Evolutionary conservation across 2,113 vertebrate genomes (phyloP), one percentile per base, ranked within the genome.

Genomic region (Herpailurus yagouaroundi): DNA sequence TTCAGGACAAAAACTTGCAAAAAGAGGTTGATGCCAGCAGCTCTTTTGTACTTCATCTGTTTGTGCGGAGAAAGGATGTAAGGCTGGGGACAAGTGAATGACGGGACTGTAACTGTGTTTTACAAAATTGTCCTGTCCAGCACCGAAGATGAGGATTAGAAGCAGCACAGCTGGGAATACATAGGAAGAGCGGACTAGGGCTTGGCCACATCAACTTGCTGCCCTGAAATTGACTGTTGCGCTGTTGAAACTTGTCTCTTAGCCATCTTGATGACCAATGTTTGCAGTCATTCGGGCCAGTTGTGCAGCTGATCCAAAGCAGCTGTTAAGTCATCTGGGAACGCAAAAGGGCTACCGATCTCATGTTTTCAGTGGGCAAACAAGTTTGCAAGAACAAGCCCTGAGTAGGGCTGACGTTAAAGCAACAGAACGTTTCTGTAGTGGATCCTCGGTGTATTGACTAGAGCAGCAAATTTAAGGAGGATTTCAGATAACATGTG

Each of bases 401-500:
- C 86, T 55, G 27, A 95, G 86, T 64, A 88, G 60, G 21, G 38
- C 41, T 29, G 4, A 29, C 23, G 13, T 63, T 74, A 77, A 87
- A 77, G 76, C 66, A 88, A 63, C 4, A 15, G 45, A 33, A 93
- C 19, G 1, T 25, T 77, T 94, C 94, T 88, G 38, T 68, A 33
- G 29, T 31, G 57, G 55, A 57, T 45, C 60, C 93, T 95, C 60
- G 63, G 66, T 90, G 97, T 96, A 91, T 97, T 97, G 97, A 91
- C 95, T 97, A 97, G 88, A 84, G 45, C 2, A 89, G n/a, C 89
- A 97, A 90, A 96, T 97, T 94, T 94, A 95, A 97, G 97, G 95
- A 92, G 94, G 92, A 97, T 93, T 94, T 93, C 48, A 63, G 84
- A 94, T 92, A 95, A 94, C 89, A 52, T 31, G 16, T 84, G 7